Evolutionary conservation across 2,888 invertebrate species (phyloP), one percentile per base, ranked within the genome.

Genomic region (Dryomyza anilis): DNA sequence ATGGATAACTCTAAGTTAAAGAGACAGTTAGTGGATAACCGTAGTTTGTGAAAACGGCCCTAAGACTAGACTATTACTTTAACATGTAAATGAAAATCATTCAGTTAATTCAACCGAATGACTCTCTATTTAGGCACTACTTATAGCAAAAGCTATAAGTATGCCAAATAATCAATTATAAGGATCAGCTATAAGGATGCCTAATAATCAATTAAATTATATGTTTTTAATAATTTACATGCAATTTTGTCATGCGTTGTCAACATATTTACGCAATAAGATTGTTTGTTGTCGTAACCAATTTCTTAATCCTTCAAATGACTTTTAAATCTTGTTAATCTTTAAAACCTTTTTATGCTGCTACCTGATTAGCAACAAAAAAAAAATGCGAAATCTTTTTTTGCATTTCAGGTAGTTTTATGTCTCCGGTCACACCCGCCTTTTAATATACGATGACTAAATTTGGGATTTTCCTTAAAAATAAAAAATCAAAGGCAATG

Each of bases 201-300:
- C 48, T 58, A 43, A 62, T 39, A 63, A 61, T 52, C 52, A 52
- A 53, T 52, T 63, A 56, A 61, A 23, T 61, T 61, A 33, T 12
- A 33, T 8, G 12, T 12, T 33, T 33, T 33, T 33, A 33, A 8
- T 33, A 12, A 12, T 33, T 33, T 33, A 8, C 6, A 8, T 6
- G 12, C 33, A 33, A 33, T 33, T 33, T 33, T 8, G 6, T 33
- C 12, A 8, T 33, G 33, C 12, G 33, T 16, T 16, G 8, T 16
- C 16, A 43, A 43, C 5, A 43, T 43, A 2, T 4, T 43, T 43
- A 8, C 2, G 43, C 43, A 43, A 43, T 19, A 43, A 16, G n/a
- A 14, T 16, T 43, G 43, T 1, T 19, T n/a, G 8, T 6, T 19
- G 19, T 16, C 16, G 19, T n/a, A 50, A 25, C 27, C n/a, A 27